These are phyloP conservation scores for Diglossa brunneiventris DNA, from an alignment of 2,113 vertebrate genomes.

Conservation along the genomic window DNA sequence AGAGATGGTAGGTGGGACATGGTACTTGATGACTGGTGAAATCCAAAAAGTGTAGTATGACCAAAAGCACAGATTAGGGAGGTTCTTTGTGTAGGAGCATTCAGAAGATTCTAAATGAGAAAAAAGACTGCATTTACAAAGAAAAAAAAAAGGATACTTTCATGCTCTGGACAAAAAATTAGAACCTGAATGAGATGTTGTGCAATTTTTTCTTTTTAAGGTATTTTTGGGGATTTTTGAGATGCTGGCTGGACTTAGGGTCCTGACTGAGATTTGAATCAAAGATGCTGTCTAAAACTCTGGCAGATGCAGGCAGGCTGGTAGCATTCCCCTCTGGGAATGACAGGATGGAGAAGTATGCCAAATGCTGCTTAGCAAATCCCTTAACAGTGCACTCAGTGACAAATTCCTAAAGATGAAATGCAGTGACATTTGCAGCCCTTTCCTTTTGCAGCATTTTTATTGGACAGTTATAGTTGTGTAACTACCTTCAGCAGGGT, in stretches of 20 bases:
- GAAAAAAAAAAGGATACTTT: neutral
- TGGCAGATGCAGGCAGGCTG: neutral
- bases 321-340: neutral
- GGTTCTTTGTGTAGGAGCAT: neutral
- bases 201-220: neutral
- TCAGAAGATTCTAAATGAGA: neutral
- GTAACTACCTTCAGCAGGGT: neutral
- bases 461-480: neutral
- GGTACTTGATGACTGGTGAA: neutral
- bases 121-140: neutral
- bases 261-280: neutral
- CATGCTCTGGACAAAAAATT: neutral
- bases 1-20: neutral
- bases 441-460: neutral
- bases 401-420: neutral
- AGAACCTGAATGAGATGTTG: neutral
- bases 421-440: neutral
- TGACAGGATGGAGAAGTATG: neutral
- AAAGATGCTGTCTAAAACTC: neutral
- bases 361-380: neutral
- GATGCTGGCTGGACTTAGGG: neutral
- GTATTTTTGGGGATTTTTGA: neutral
- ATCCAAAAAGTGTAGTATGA: neutral
- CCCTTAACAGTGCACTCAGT: neutral
- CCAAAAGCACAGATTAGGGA: neutral